phyloP scores from a whole-genome alignment of 2,797 vertebrate species.

The Crax fasciolata region DNA sequence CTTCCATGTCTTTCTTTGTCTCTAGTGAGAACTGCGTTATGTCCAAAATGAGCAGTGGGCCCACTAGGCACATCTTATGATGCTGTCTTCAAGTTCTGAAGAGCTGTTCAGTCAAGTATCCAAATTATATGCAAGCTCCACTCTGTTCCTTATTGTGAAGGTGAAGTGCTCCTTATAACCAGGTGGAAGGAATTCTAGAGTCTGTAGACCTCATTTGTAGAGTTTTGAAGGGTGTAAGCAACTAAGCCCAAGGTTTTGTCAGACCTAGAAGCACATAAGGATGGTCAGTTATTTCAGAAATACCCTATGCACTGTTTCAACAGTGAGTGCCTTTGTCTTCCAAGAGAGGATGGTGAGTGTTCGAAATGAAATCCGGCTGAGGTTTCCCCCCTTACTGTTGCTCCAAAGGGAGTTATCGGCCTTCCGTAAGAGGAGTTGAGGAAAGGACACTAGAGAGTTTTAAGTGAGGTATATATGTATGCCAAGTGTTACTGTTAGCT shows the following conservation, averaged over 20 bases:
- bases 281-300: background rate
- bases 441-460: background rate
- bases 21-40: background rate
- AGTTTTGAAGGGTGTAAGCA: background rate
- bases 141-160: background rate
- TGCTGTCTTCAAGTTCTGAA: background rate
- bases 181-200: background rate
- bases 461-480: background rate
- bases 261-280: background rate
- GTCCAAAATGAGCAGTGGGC: background rate
- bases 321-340: background rate
- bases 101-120: background rate
- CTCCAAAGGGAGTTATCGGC: background rate
- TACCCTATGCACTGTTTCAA: background rate
- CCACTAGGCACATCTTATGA: background rate
- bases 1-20: background rate
- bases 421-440: background rate
- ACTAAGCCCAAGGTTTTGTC: background rate
- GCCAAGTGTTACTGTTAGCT: background rate
- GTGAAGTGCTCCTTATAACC: background rate
- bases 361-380: background rate
- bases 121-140: background rate
- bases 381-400: background rate
- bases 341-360: accelerated
- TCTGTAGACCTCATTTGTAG: background rate